These are phyloP conservation scores for Venusia cambrica DNA, from an alignment of 2,888 invertebrate species.

Conservation along the genomic window DNA sequence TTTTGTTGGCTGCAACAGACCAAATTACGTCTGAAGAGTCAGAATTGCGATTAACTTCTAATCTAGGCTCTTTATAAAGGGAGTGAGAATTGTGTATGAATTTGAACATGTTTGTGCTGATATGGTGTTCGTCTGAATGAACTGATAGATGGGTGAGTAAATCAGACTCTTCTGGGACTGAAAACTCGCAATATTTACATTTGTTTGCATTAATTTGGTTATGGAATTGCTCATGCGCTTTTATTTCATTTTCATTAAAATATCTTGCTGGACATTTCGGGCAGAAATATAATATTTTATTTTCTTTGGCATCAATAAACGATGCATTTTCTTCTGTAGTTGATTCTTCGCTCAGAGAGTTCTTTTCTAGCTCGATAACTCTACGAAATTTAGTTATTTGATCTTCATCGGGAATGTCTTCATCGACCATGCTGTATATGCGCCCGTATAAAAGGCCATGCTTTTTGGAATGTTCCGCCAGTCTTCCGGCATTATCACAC, in stretches of 20 bases:
- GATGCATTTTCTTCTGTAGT: conserved; percentile 45
- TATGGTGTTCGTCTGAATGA: conserved; percentile 89
- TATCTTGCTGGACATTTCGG: conserved; percentile 92
- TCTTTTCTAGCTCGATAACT: conserved; percentile 64
- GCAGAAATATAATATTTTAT: conserved; percentile 86
- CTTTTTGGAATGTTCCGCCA: conserved; percentile 87
- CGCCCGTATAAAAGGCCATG: conserved; percentile 86
- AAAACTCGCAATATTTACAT: conserved; percentile 90
- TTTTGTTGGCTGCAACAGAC: conserved; percentile 58
- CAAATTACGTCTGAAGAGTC: conserved; percentile 61
- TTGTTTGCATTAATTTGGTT: conserved; percentile 82
- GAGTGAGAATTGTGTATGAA: conserved; percentile 83
- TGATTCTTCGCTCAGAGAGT: conserved; percentile 38
- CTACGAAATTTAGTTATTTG: conserved; percentile 76
- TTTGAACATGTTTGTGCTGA: conserved; percentile 86
- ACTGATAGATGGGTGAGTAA: conserved; percentile 85
- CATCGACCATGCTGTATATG: conserved; percentile 86
- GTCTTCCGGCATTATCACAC: conserved; percentile 85
- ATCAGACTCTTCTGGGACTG: conserved; percentile 85
- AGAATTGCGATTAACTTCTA: conserved; percentile 63
- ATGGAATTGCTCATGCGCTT: conserved; percentile 87
- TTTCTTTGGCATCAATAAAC: conserved; percentile 49
- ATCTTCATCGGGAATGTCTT: conserved; percentile 83
- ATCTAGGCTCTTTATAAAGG: conserved; percentile 83
- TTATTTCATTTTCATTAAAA: conserved; percentile 87